Evolutionary conservation across 1,140 invertebrate genomes (phyloP).

Genomic region (Panagrolaimus sp.): DNA sequence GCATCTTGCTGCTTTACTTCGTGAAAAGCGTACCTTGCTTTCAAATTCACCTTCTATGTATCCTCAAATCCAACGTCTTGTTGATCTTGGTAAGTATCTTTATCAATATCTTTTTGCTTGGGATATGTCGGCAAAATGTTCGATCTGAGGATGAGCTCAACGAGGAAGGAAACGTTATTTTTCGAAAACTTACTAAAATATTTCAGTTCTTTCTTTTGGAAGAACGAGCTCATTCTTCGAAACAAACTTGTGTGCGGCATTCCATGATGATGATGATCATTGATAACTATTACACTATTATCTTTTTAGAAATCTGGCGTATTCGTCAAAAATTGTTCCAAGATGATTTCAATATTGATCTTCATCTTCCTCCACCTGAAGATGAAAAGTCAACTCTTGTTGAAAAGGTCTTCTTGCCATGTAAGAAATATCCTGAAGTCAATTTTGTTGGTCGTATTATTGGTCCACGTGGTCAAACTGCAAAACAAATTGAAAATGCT

Average conservation of each 20-base stretch:
- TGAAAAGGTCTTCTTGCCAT: slow-evolving; percentile 98
- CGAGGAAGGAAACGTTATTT: too few species aligned
- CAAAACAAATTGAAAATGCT: slow-evolving; percentile 96
- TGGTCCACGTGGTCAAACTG: slow-evolving; percentile 96
- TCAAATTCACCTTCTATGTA: not conserved
- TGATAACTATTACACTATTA: not conserved
- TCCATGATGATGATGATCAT: too few species aligned
- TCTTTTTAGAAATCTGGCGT: slow-evolving; percentile 82
- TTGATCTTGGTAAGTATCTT: slow-evolving; percentile 5
- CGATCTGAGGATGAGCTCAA: too few species aligned
- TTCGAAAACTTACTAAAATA: too few species aligned
- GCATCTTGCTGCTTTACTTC: not conserved
- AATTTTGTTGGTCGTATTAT: slow-evolving; percentile 99
- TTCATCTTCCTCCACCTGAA: slow-evolving; percentile 83
- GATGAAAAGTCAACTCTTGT: slow-evolving; percentile 82
- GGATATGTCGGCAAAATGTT: too few species aligned
- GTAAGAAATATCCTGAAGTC: slow-evolving; percentile 97
- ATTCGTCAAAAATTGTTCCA: slow-evolving; percentile 93
- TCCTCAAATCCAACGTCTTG: slow-evolving; percentile 6
- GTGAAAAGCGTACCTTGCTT: slow-evolving; percentile 10
- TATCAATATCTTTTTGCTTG: not conserved
- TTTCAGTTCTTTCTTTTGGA: too few species aligned
- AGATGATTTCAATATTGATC: slow-evolving; percentile 89
- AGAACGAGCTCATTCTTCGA: too few species aligned
- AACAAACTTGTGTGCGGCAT: too few species aligned